Base-by-base conservation (phyloP, 2,888 invertebrate species). In the Scrobipalpa costella region DNA sequence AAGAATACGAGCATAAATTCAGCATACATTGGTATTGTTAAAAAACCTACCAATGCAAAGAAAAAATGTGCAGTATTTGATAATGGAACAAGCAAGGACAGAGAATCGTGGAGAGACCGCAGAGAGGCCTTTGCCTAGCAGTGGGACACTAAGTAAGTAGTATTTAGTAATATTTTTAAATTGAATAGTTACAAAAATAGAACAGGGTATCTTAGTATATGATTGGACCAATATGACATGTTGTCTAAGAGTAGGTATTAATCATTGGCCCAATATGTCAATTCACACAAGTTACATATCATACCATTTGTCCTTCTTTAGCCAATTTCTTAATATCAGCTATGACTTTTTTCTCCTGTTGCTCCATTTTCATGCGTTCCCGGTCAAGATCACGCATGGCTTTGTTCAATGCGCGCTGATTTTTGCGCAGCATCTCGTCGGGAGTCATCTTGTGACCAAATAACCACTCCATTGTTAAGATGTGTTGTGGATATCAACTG, bases 301-400 rank as follows among this genome's bases (percentile, higher is more conserved):
- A 27, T 83, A 97, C 98, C 98, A 99, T 99, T 92, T 99, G 99
- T 13, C 98, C 98, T 79, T 98, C 98, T 82, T 99, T 99, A 0
- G 99, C 99, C 89, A 99, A 95, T 90, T 99, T 99, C 85, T 99
- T 99, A 68, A 99, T 99, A 81, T 99, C 99, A 0, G 94, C 94
- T 67, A 99, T 99, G 67, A 99, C 96, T 90, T 99, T 99, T 88
- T 99, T 99, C 83, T 99, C 99, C 82, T 99, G 99, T 76, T 98
- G 97, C 85, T 99, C 99, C 98, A 99, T 98, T 83, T 98, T 96
- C 86, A 94, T 93, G 66, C 95, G 95, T 89, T 99, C 98, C 61
- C 98, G 93, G 84, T 99, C 99, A 71, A 99, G 93, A 86, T 99
- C 99, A 7, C 99, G 93, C 96, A 99, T 98, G 0, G 99, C 99